Evolutionary conservation across 2,797 vertebrate genomes (phyloP), one percentile per base, ranked within the genome.

Genomic region (Macroramphosus scolopax): DNA sequence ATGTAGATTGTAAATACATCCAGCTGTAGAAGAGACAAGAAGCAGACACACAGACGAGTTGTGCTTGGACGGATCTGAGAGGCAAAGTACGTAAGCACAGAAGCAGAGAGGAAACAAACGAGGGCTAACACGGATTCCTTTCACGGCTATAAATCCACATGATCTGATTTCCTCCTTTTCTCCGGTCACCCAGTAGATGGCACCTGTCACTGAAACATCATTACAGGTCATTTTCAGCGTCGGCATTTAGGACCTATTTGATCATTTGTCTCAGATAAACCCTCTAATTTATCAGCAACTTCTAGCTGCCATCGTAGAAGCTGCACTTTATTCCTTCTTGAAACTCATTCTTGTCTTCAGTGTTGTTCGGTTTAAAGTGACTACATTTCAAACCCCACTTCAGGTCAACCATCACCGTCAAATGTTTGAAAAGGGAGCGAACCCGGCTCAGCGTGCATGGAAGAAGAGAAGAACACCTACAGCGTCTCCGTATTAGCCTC

Each of bases 1-100:
- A 4, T 36, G 17, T 35, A 43, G n/a, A 71, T 71, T 33, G 36
- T 65, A 53, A 72, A 57, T 36, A 22, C 48, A 58, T 61, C 34
- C 43, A 62, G 63, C 50, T 72, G 42, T 50, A 51, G 58, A 54
- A 38, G 61, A 66, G 63, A 68, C 50, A 54, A 24, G 70, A 51
- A 40, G 40, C 63, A 78, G 65, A 64, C 34, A 72, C 52, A 47
- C 40, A 36, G 17, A 20, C 14, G 6, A 52, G 41, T 24, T 26
- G 28, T 54, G 49, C 26, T 29, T 58, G 41, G 37, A 62, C 16
- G 18, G 54, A 36, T n/a, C n/a, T n/a, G n/a, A 28, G 25, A 66
- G 25, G 47, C 13, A 17, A 20, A 30, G 9, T 18, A 34, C 16
- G 20, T 25, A 26, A 45, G 26, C 35, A 32, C 8, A 7, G 11